Base-by-base conservation (phyloP, 2,888 invertebrate genomes). In the Trissoscelio sp. region DNA sequence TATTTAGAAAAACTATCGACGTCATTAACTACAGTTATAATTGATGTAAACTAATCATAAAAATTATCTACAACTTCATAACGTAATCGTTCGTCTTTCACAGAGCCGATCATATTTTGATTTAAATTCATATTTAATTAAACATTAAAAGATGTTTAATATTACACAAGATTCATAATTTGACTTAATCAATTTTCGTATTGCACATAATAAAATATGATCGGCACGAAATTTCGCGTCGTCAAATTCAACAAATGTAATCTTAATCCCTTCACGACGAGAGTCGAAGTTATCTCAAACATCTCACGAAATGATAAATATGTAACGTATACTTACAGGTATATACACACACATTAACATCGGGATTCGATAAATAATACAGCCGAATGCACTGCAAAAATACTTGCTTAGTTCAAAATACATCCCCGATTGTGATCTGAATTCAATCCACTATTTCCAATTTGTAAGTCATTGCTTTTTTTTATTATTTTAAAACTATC, bases 301-400 rank as follows among this genome's bases (percentile, higher is more conserved):
- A 62, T 70, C 34, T 72, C 9, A 48, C 20, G 24, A 24, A 79
- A 79, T 66, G 58, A 67, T 24, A 70, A 70, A 72, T 62, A 46
- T 58, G 57, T 37, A 66, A 79, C 60, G 67, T 24, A 74, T 79
- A 69, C 53, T 67, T 79, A 79, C 67, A 73, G 18, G 16, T 75
- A 77, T 77, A 73, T 77, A 66, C 55, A 81, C 75, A 72, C 64
- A 81, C 67, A 77, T 60, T 62, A 73, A 67, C 73, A 62, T 73
- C 67, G 48, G 77, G 55, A 62, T 72, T 77, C 24, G 39, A 72
- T 44, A 77, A 77, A 62, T 67, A 73, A 77, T 67, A 57, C 48
- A 67, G 73, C 66, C 74, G 48, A 72, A 44, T 58, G 72, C 55
- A 72, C 69, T 62, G 62, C 7, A 16, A 34, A 67, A 18, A 34